Percentiles rank a stretch among this genome's conserved stretches.
These are phyloP conservation scores for Sarotherodon lohbergeri DNA, from an alignment of 2,113 vertebrate genomes.

Conservation along the genomic window DNA sequence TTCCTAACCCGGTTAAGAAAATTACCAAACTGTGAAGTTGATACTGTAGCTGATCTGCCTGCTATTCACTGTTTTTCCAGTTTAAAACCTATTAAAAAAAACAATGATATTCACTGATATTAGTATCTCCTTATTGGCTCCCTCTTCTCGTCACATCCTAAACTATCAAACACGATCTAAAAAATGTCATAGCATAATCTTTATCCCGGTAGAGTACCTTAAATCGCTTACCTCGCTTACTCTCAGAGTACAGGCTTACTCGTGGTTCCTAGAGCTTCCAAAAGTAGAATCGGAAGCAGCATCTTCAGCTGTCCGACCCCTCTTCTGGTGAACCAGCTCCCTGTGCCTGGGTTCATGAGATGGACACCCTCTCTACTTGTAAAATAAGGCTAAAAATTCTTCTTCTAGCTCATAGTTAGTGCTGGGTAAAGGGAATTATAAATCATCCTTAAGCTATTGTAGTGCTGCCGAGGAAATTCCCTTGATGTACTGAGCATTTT, in stretches of 20 bases:
- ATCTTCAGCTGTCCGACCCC: too few relatives aligned
- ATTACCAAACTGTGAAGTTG: neutral
- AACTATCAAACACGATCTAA: neutral
- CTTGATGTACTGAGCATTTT: neutral
- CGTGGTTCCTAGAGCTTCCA: neutral
- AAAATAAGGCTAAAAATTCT: neutral
- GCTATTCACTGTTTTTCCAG: neutral
- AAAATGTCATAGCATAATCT: neutral
- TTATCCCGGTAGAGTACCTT: neutral
- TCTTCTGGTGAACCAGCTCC: neutral
- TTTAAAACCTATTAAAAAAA: neutral
- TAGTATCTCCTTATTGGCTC: neutral
- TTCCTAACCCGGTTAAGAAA: neutral
- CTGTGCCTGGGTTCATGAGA: neutral
- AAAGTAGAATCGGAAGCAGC: neutral
- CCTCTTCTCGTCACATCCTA: neutral
- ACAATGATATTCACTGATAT: neutral
- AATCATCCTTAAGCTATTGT: neutral
- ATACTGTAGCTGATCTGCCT: neutral
- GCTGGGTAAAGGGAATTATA: neutral
- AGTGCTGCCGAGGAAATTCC: neutral
- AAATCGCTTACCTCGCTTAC: fast-evolving
- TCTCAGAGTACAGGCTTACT: too few relatives aligned
- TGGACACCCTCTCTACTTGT: neutral
- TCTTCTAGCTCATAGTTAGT: neutral